Evolutionary conservation across 2,888 invertebrate genomes (phyloP), one percentile per base, ranked within the genome.

Genomic region (Nomada fabriciana): DNA sequence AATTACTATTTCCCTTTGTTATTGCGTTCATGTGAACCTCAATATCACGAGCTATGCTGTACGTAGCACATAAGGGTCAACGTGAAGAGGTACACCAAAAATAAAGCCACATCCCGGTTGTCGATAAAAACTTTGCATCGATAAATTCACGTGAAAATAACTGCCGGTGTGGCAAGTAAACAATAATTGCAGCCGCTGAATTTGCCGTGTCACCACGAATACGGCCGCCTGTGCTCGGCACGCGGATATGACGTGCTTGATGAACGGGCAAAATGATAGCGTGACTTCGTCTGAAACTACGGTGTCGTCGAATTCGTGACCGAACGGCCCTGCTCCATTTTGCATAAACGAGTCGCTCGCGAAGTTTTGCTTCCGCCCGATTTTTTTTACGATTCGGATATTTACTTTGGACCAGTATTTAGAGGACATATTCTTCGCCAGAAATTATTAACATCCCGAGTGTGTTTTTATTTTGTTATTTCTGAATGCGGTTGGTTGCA

Each of bases 181-280:
- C 68, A 43, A 67, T 74, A 83, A 83, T 83, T 83, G 82, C 82
- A 59, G n/a, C 18, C 52, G 53, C 43, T 68, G 74, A 77, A 82
- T 82, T 77, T 59, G 82, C 71, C 47, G 36, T 74, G 82, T 83
- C 77, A 82, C 70, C 57, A 53, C 23, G 42, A 57, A 68, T 43
- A 70, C 78, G 29, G 9, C n/a, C 64, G 43, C 57, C 61, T 55
- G 50, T 72, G 72, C 68, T 69, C 75, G 80, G 67, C 63, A n/a
- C 43, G 57, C 61, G 50, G 52, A 61, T 67, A 65, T 74, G 68
- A 70, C 74, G 74, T 47, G 65, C 67, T 60, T 64, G 74, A 84
- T 84, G 77, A 84, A 76, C 75, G 64, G 79, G 68, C 65, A n/a
- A 77, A 83, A 87, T 72, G 76, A 87, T 82, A 80, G 61, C 80